Conservation (phyloP, 1,140 invertebrate species). For the Andrena cerasifolii region DNA sequence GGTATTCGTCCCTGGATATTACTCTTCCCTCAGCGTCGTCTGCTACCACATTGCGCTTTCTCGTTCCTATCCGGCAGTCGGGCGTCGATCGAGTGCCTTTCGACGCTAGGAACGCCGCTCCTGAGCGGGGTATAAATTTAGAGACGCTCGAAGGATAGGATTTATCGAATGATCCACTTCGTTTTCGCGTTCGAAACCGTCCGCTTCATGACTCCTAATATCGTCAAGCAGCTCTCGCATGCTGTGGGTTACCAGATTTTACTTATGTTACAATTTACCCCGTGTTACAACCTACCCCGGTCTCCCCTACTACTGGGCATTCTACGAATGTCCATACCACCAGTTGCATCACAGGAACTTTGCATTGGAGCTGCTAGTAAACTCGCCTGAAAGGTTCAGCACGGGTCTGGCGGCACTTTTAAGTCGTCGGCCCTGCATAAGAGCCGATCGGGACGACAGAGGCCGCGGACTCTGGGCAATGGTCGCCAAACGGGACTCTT, state of each 20-base stretch:
- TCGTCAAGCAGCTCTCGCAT: too few species aligned
- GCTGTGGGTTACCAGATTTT: too few species aligned
- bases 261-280: too few species aligned
- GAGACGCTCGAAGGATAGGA: constrained; percentile 17
- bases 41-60: constrained; percentile 55
- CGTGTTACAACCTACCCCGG: too few species aligned
- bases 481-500: constrained; percentile 59
- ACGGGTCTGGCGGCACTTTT: not conserved
- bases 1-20: constrained; percentile 68
- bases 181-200: not conserved
- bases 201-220: too few species aligned
- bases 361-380: not conserved
- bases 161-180: constrained; percentile 36
- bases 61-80: constrained; percentile 55
- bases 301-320: too few species aligned
- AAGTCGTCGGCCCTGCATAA: constrained; percentile 28
- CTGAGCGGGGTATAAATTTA: constrained; percentile 50
- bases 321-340: too few species aligned
- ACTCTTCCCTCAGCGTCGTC: constrained; percentile 64
- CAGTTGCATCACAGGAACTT: too few species aligned
- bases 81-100: constrained; percentile 62
- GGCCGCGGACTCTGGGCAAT: constrained; percentile 28
- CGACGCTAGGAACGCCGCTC: constrained; percentile 41
- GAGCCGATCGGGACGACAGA: not conserved
- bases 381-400: not conserved